Percentiles rank a stretch among this genome's conserved stretches.
Evolutionary conservation across 2,113 vertebrate genomes (phyloP).

Genomic region (Podarcis muralis): DNA sequence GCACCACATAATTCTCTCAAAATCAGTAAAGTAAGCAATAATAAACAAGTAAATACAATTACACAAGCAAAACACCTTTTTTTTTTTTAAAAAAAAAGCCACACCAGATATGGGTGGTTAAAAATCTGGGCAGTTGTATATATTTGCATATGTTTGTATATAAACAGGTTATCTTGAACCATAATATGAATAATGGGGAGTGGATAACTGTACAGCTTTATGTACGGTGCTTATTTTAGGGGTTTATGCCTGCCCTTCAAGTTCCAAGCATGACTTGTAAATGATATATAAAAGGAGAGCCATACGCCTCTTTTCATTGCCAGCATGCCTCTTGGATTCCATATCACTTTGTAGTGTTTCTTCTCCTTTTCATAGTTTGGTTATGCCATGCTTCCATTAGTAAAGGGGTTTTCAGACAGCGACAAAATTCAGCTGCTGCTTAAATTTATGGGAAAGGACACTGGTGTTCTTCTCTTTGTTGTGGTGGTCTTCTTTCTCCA

Average conservation of each 20-base stretch:
- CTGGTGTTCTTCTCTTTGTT: not conserved
- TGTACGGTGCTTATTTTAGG: not conserved
- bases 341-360: not conserved
- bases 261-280: not conserved
- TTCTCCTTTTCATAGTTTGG: not conserved
- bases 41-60: not conserved
- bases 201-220: not conserved
- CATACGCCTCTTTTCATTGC: not conserved
- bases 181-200: not conserved
- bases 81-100: too few relatives aligned
- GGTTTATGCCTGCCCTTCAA: not conserved
- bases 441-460: not conserved
- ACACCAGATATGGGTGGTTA: too few relatives aligned
- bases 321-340: not conserved
- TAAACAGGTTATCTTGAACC: not conserved
- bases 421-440: not conserved
- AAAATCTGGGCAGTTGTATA: too few relatives aligned
- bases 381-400: not conserved
- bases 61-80: not conserved
- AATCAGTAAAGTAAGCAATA: not conserved
- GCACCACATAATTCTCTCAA: not conserved
- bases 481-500: not conserved
- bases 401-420: not conserved
- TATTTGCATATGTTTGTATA: too few relatives aligned
- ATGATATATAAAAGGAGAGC: not conserved